phyloP scores from a whole-genome alignment of 2,113 vertebrate species.

The Pyrgilauda ruficollis region DNA sequence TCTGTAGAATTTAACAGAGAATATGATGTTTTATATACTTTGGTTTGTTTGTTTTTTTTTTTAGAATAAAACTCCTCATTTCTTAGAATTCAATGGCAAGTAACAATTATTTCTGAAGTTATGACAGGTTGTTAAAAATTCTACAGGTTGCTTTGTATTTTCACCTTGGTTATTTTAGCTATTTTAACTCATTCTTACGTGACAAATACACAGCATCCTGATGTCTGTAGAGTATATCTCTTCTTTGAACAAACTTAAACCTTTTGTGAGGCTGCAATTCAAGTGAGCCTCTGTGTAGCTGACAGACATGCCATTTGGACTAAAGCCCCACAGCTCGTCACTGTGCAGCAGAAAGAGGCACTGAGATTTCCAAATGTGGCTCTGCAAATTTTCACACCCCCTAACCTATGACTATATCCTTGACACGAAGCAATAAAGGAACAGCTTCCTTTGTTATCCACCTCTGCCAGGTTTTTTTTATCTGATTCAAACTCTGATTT shows the following conservation, averaged over 20 bases:
- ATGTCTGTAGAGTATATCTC: background rate
- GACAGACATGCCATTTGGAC: conserved; percentile 11
- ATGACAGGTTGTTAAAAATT: background rate
- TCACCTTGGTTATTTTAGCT: background rate
- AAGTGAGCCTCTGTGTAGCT: background rate
- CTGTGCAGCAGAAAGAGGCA: background rate
- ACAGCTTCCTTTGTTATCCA: conserved; percentile 13
- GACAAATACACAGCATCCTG: background rate
- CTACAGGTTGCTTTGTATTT: background rate
- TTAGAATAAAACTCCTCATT: accelerated
- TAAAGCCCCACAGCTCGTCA: background rate
- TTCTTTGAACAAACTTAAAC: background rate
- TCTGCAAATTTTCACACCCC: background rate
- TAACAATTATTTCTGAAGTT: background rate
- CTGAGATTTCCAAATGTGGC: background rate
- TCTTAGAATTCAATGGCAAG: background rate
- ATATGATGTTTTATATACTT: background rate
- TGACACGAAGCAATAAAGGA: conserved; percentile 21
- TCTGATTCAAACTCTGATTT: conserved; percentile 46
- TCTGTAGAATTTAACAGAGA: background rate
- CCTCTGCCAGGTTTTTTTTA: conserved; percentile 12
- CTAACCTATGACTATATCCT: background rate
- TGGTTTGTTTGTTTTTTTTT: background rate
- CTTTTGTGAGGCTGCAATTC: conserved; percentile 8
- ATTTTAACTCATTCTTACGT: background rate